These are phyloP conservation scores for Megaceryle maxima DNA, from an alignment of 2,113 vertebrate genomes.

Conservation along the genomic window DNA sequence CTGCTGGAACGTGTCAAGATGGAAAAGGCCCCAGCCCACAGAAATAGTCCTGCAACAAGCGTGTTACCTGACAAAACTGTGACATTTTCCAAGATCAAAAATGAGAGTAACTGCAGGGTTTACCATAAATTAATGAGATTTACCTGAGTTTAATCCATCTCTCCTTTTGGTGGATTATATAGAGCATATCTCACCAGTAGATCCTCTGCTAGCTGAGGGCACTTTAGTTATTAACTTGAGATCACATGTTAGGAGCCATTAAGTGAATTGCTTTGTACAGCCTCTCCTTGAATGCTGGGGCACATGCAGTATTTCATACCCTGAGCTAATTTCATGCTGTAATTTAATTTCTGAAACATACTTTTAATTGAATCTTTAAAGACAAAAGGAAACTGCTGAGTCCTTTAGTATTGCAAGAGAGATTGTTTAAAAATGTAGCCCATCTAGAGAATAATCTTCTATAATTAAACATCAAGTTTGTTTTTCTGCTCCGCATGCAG, in stretches of 20 bases:
- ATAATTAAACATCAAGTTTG: conserved; percentile 48
- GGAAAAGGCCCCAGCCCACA: neutral
- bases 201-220: conserved; percentile 73
- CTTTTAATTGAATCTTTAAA: conserved; percentile 73
- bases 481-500: neutral
- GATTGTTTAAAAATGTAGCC: conserved; percentile 43
- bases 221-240: conserved; percentile 80
- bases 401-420: conserved; percentile 30
- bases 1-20: neutral
- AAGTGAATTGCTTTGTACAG: conserved; percentile 79
- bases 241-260: conserved; percentile 77
- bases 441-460: conserved; percentile 32
- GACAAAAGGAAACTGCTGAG: conserved; percentile 60
- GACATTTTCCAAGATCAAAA: conserved; percentile 29
- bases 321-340: conserved; percentile 75
- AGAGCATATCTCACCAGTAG: conserved; percentile 61
- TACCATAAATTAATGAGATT: conserved; percentile 37
- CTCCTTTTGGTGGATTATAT: conserved; percentile 61
- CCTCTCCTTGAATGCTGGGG: conserved; percentile 68
- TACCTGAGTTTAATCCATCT: conserved; percentile 45
- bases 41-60: neutral
- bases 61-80: neutral
- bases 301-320: conserved; percentile 73
- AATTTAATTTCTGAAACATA: conserved; percentile 79
- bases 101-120: neutral